phyloP scores from a whole-genome alignment of 2,113 vertebrate species.

The Crotalus viridis region DNA sequence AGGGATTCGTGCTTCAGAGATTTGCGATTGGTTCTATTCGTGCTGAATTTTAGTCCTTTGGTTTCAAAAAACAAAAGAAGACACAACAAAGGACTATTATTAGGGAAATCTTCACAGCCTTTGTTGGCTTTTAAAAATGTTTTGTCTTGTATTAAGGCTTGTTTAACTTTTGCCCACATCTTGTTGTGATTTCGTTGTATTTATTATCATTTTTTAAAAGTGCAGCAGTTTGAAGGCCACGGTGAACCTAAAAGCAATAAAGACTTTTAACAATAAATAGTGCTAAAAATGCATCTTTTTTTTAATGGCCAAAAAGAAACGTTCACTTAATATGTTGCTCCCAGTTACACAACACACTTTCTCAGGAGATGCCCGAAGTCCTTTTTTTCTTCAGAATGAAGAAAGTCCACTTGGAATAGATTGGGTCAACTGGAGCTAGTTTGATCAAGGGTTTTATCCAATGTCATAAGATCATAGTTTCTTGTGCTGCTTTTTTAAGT shows the following conservation, averaged over 20 bases:
- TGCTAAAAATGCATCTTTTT: background rate
- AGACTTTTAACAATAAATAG: background rate
- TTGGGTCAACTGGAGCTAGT: background rate
- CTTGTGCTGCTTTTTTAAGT: background rate
- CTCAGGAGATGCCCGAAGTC: background rate
- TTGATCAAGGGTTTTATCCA: background rate
- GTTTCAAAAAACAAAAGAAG: background rate
- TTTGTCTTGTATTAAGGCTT: background rate
- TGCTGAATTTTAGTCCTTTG: background rate
- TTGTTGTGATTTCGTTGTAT: background rate
- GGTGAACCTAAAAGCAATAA: background rate
- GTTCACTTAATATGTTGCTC: background rate
- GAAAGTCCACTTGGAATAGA: background rate
- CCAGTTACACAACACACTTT: background rate
- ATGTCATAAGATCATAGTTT: background rate
- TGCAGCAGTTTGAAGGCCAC: background rate
- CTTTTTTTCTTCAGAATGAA: background rate
- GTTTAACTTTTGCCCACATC: background rate
- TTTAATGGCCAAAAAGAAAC: background rate
- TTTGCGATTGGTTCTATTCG: background rate
- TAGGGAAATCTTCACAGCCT: background rate
- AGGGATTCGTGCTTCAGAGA: background rate
- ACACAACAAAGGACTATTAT: background rate
- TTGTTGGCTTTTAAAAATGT: background rate
- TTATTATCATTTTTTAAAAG: background rate